Evolutionary conservation across 1,140 invertebrate species (phyloP).

Genomic region (Drosophila repletoides): DNA sequence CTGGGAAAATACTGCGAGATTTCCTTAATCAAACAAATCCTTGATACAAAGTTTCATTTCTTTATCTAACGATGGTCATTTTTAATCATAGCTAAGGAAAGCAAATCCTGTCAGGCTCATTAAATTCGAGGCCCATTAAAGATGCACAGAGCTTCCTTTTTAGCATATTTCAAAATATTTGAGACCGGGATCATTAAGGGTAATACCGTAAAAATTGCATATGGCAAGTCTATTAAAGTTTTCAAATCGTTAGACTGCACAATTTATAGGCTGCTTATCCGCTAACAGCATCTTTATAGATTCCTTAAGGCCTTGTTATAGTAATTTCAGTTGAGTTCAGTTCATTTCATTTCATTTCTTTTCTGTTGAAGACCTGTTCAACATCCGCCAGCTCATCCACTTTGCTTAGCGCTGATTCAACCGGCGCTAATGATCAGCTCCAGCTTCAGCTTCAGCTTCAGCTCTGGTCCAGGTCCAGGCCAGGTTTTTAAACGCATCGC

Average conservation of each 20-base stretch:
- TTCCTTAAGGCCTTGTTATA: constrained; percentile 11
- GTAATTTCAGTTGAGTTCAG: constrained; percentile 24
- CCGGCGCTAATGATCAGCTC: constrained; percentile 17
- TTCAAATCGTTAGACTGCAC: constrained; percentile 23
- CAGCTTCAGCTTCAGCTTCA: no score
- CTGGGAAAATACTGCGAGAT: no score
- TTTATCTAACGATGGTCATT: no score
- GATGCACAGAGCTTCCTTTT: no score
- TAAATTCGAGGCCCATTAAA: no score
- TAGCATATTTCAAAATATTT: no score
- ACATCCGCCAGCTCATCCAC: constrained; percentile 29
- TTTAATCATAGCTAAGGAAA: no score
- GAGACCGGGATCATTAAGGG: background rate
- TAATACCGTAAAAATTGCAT: background rate
- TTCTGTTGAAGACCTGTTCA: constrained; percentile 27
- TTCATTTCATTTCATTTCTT: no score
- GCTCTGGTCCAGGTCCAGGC: no score
- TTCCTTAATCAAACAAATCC: no score
- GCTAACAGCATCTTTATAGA: constrained; percentile 41
- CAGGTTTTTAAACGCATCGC: constrained; percentile 36
- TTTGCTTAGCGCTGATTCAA: background rate
- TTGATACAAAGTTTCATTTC: no score
- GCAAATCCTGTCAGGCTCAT: no score
- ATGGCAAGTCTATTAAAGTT: constrained; percentile 29
- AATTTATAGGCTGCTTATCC: constrained; percentile 38